A percentile compares a stretch with the other conserved stretches of the same genome.
phyloP scores from a whole-genome alignment of 2,888 invertebrate species.

The Vanessa cardui region DNA sequence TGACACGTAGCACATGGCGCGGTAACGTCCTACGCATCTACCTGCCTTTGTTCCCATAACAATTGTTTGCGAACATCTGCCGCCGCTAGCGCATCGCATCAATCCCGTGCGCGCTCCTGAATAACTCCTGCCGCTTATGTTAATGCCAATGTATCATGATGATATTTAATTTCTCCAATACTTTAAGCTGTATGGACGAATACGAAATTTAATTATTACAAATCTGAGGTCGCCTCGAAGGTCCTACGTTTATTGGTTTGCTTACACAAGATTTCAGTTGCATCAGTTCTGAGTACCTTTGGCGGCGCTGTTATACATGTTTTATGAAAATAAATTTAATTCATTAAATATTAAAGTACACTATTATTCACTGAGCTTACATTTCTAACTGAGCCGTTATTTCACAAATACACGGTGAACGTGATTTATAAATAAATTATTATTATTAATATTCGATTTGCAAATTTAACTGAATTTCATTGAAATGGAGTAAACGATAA shows the following conservation, averaged over 20 bases:
- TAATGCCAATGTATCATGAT: conserved; percentile 37
- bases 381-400: neutral
- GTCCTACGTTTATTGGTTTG: conserved; percentile 42
- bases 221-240: conserved; percentile 42
- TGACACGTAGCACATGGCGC: conserved; percentile 80
- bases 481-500: conserved; percentile 24
- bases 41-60: conserved; percentile 78
- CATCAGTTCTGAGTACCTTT: conserved; percentile 41
- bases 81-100: conserved; percentile 64
- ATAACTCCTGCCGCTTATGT: conserved; percentile 41
- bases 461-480: conserved; percentile 12
- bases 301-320: conserved; percentile 34
- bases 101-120: conserved; percentile 48
- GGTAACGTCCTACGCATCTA: conserved; percentile 63
- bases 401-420: neutral
- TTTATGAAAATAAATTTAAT: conserved; percentile 8
- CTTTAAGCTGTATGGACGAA: conserved; percentile 16
- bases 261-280: conserved; percentile 44
- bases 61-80: conserved; percentile 77
- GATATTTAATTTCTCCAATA: conserved; percentile 5
- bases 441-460: conserved; percentile 2
- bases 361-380: neutral
- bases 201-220: conserved; percentile 35
- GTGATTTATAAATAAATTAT: neutral
- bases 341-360: neutral